These are phyloP conservation scores for Torymus auratus DNA, from an alignment of 2,888 invertebrate genomes.

Conservation along the genomic window DNA sequence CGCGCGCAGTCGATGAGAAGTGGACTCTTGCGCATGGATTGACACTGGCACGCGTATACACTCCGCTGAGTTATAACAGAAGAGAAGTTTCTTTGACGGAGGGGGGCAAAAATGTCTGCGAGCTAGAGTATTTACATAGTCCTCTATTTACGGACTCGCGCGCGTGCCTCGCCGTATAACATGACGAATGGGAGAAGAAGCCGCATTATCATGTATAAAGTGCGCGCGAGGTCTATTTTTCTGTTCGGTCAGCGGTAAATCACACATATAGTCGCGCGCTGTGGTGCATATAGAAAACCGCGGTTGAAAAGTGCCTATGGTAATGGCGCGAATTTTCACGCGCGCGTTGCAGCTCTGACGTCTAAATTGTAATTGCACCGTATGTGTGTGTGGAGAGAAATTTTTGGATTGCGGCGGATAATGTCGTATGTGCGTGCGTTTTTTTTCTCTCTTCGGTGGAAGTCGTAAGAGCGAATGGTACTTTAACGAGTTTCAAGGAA, in stretches of 20 bases:
- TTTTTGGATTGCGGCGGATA: too few species aligned
- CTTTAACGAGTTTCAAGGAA: too few species aligned
- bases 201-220: constrained; percentile 31
- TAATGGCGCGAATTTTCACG: neutral
- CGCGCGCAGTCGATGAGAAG: constrained; percentile 29
- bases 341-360: neutral
- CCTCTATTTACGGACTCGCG: constrained; percentile 44
- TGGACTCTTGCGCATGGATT: constrained; percentile 24
- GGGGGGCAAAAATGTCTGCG: neutral
- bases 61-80: constrained; percentile 12
- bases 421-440: too few species aligned
- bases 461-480: neutral
- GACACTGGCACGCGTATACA: constrained; percentile 20
- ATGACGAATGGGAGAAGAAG: constrained; percentile 14
- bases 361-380: constrained; percentile 19
- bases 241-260: constrained; percentile 22
- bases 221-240: constrained; percentile 37
- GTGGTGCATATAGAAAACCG: neutral
- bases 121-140: constrained; percentile 40
- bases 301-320: constrained; percentile 6
- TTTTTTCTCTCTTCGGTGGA: too few species aligned
- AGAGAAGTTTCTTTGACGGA: too few species aligned
- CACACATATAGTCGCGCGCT: constrained; percentile 6
- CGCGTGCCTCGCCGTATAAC: neutral
- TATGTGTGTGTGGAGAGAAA: too few species aligned